phyloP scores from a whole-genome alignment of 2,797 vertebrate species.

The Pteronotus mesoamericanus region DNA sequence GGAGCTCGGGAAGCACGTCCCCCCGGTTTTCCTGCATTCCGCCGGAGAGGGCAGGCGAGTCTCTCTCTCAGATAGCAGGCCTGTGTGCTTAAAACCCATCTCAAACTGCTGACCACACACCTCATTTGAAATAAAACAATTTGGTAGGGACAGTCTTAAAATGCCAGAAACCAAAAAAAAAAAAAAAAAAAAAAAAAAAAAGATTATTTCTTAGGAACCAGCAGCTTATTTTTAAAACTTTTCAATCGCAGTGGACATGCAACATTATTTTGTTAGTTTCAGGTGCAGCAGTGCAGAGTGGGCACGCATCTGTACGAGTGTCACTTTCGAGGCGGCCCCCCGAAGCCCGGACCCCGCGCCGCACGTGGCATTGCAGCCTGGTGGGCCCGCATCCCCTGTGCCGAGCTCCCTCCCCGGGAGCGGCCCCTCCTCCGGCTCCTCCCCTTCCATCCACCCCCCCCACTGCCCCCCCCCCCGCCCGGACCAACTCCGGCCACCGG shows the following conservation, averaged over 20 bases:
- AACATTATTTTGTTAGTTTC: neutral
- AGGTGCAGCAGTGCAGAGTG: rapidly evolving
- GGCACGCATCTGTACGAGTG: neutral
- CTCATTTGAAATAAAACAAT: neutral
- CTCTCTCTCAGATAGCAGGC: neutral
- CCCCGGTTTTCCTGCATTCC: neutral
- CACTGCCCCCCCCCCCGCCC: rapidly evolving
- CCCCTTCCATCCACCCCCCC: too few species aligned
- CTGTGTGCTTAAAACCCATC: neutral
- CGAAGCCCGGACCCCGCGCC: too few species aligned
- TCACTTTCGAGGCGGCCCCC: neutral
- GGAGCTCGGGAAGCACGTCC: too few species aligned
- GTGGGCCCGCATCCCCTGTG: too few species aligned
- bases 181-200: neutral
- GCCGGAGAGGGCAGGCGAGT: neutral
- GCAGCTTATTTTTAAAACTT: neutral
- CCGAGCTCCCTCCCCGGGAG: too few species aligned
- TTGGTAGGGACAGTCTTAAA: neutral
- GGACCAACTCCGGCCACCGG: neutral
- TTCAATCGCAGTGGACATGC: neutral
- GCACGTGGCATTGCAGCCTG: too few species aligned
- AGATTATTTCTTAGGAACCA: neutral
- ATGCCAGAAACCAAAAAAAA: neutral
- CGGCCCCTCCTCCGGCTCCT: too few species aligned
- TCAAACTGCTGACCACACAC: neutral